Conservation (phyloP, 2,888 invertebrate species). For the Tetrapedia diversipes region DNA sequence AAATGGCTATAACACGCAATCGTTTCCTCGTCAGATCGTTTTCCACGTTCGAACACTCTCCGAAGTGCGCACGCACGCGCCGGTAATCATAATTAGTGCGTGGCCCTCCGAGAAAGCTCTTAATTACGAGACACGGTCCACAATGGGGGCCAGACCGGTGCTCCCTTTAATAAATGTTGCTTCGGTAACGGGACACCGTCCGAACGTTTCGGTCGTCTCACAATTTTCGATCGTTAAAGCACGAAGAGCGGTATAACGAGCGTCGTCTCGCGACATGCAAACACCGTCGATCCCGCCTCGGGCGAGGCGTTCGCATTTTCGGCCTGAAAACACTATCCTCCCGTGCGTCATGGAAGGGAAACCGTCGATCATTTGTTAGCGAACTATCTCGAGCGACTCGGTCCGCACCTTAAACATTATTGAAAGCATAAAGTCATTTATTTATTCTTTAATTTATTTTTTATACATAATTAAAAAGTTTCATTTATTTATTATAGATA, state of each 20-base stretch:
- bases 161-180: constrained; percentile 64
- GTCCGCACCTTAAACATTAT: background rate
- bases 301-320: constrained; percentile 21
- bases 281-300: constrained; percentile 3
- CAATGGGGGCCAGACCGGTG: constrained; percentile 53
- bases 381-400: constrained; percentile 7
- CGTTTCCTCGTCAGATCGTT: background rate
- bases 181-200: constrained; percentile 61
- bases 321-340: constrained; percentile 11
- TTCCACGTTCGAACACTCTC: background rate
- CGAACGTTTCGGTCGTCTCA: constrained; percentile 59
- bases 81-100: constrained; percentile 69
- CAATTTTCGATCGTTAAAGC: constrained; percentile 65
- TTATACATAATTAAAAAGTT: no score
- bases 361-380: constrained; percentile 42
- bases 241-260: constrained; percentile 47
- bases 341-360: constrained; percentile 19
- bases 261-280: constrained; percentile 25
- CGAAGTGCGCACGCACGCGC: constrained; percentile 49
- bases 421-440: no score
- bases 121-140: constrained; percentile 69
- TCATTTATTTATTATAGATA: no score
- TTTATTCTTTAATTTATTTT: no score
- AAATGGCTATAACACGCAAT: background rate
- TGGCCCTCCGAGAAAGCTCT: constrained; percentile 67